Evolutionary conservation across 2,888 invertebrate species (phyloP), one percentile per base, ranked within the genome.

Genomic region (Ennomos quercinarius): DNA sequence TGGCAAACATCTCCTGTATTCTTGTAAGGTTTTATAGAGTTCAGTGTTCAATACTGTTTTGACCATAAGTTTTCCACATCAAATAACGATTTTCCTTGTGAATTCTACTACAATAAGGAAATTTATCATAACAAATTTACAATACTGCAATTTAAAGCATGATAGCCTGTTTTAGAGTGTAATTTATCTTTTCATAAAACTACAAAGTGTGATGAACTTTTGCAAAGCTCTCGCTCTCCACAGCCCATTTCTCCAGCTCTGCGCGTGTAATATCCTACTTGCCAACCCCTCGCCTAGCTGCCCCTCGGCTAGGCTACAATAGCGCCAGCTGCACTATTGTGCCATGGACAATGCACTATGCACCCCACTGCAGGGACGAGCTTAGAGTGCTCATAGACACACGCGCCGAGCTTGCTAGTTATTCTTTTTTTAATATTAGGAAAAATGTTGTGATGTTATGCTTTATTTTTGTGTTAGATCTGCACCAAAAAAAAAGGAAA

Each of bases 271-370:
- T 41, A 42, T 51, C 11, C 34, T 36, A 35, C 39, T 11, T 41
- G 13, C 17, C 63, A 49, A 59, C 48, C 49, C 50, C 57, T 48
- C 52, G 38, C 36, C 60, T 60, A 60, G 55, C 50, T 60, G 60
- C 55, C 60, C 59, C 51, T 37, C 54, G 49, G 45, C 59, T 49
- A 59, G 45, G 45, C 11, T 9, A 63, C 64, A 65, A 65, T 59
- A 41, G 58, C 42, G 55, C 54, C 66, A 66, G 66, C 66, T 66
- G 51, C 44, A 12, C 61, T 41, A 71, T 72, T 73, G 71, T 71
- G 41, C 50, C 38, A 6, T 39, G 55, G 51, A 73, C 70, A 72
- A 72, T 72, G 61, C 66, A 17, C 63, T 27, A 27, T 27, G 66
- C 67, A 56, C 61, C 35, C 57, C 61, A 62, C 62, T 57, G 64